Evolutionary conservation across 2,797 vertebrate species (phyloP), one percentile per base, ranked within the genome.

Genomic region (Lithobates sylvaticus): DNA sequence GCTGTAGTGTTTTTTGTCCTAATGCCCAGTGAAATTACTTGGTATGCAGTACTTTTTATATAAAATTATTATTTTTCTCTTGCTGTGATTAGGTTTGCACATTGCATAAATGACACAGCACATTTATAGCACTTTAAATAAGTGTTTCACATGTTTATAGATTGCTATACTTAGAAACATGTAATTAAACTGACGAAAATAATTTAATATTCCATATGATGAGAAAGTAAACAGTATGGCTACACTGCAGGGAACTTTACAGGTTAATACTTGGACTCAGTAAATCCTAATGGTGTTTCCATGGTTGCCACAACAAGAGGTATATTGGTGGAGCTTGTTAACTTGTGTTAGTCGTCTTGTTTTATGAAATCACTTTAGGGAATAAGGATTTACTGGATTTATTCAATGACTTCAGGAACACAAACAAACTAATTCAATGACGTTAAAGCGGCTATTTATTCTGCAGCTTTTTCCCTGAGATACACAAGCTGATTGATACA

Each of bases 291-390:
- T 87, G 75, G 74, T 73, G 85, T 83, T 78, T 87, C 80, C 54
- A 78, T 83, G 76, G 75, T 26, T 73, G 82, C 75, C 54, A 83
- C 74, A 64, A 83, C 68, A 67, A 68, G 36, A 75, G 29, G 42
- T 71, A 69, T 47, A 50, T 75, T 82, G 34, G 79, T 78, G 64
- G 67, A 64, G 71, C 84, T 85, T 85, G 83, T 79, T 85, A 78
- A 73, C 36, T 85, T 65, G 42, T 77, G 67, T 79, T 81, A 77
- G 73, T 54, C 21, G 50, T 71, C 79, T 77, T 71, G 73, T 82
- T 86, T 86, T 86, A 86, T 69, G 36, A 86, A 86, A 81, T 86
- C 78, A 81, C 70, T 81, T 86, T 70, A 72, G 84, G 72, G 84
- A 86, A 75, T 50, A 86, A 54, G 78, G 78, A 86, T 86, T 73